These are phyloP conservation scores for Actenoides lindsayi DNA, from an alignment of 2,113 vertebrate species.

Conservation along the genomic window DNA sequence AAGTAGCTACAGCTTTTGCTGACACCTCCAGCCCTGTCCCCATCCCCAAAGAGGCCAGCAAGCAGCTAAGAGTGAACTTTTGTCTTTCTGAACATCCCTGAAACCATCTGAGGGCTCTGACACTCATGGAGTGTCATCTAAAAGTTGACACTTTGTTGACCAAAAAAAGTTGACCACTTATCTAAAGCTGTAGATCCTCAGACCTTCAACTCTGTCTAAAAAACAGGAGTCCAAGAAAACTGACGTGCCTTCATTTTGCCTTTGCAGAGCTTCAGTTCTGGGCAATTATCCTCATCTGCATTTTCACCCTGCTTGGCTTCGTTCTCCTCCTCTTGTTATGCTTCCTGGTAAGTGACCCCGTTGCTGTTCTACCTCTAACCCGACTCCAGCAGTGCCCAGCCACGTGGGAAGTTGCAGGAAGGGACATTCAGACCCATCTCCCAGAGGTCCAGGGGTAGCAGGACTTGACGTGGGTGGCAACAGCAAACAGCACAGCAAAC, in stretches of 20 bases:
- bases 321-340: conserved; percentile 62
- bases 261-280: conserved; percentile 74
- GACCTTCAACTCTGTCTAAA: not conserved
- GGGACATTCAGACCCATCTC: not conserved
- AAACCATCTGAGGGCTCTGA: not conserved
- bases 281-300: conserved; percentile 79
- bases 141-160: too few relatives aligned
- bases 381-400: too few relatives aligned
- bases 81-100: not conserved
- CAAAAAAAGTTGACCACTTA: too few relatives aligned
- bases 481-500: not conserved
- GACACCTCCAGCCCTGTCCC: not conserved
- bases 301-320: conserved; percentile 69
- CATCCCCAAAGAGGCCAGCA: not conserved
- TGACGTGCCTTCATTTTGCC: not conserved
- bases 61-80: not conserved
- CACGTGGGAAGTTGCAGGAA: not conserved
- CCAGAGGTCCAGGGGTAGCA: not conserved
- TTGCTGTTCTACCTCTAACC: not conserved
- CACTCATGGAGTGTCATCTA: not conserved
- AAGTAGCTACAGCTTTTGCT: not conserved
- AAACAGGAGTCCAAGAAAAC: not conserved
- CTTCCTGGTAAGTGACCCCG: conserved; percentile 72
- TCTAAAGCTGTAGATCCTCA: not conserved
- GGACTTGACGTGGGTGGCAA: accelerated